Evolutionary conservation across 2,888 invertebrate species (phyloP).

Genomic region (Linyphia triangularis): DNA sequence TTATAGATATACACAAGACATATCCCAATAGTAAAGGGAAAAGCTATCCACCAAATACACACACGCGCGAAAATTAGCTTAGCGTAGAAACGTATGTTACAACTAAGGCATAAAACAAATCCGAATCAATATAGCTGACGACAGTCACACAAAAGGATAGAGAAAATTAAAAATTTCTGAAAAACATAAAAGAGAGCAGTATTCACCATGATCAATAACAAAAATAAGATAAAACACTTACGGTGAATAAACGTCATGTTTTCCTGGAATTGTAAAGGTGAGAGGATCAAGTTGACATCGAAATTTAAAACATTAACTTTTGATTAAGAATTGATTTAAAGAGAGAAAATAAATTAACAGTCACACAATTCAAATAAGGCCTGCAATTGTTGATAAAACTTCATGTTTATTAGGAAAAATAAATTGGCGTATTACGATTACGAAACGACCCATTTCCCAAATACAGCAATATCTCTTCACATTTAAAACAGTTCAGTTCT

Average conservation of each 20-base stretch:
- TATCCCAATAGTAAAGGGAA: background rate
- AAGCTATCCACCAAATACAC: background rate
- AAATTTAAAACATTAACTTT: background rate
- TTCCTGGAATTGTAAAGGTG: conserved; percentile 45
- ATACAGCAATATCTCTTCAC: conserved; percentile 60
- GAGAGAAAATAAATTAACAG: background rate
- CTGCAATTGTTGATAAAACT: conserved; percentile 26
- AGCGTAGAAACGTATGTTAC: conserved; percentile 1
- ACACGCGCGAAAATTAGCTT: background rate
- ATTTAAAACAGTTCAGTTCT: background rate
- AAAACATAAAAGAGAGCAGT: background rate
- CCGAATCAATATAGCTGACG: background rate
- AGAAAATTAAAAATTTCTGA: background rate
- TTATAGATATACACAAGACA: too few relatives aligned
- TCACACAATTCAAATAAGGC: conserved; percentile 9
- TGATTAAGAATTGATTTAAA: background rate
- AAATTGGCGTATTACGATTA: conserved; percentile 56
- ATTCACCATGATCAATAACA: background rate
- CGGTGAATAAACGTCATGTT: conserved; percentile 53
- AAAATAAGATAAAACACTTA: conserved; percentile 34
- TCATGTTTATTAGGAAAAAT: conserved; percentile 24
- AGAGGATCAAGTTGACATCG: background rate
- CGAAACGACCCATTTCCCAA: conserved; percentile 75
- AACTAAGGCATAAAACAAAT: background rate
- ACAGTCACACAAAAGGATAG: background rate